phyloP scores from a whole-genome alignment of 2,888 invertebrate genomes.

The Slavum lentiscoides region DNA sequence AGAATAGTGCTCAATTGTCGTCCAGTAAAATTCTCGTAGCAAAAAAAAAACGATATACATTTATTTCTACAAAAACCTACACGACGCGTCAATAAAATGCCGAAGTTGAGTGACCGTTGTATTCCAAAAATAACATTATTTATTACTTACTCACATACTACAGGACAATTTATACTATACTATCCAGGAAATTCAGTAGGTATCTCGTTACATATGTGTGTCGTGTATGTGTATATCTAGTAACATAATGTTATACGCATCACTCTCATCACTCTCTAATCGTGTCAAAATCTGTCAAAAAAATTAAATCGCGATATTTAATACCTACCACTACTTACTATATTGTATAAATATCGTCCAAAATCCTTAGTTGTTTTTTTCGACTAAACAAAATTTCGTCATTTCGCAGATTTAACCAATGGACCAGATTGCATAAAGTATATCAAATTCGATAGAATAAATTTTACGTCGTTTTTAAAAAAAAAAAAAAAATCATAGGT shows the following conservation, averaged over 20 bases:
- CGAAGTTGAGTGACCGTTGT: not conserved
- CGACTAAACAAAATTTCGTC: not conserved
- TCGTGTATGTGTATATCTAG: no score
- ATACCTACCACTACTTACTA: not conserved
- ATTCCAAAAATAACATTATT: conserved; percentile 27
- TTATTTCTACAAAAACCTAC: not conserved
- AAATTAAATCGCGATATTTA: not conserved
- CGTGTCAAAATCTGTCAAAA: not conserved
- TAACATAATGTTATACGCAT: not conserved
- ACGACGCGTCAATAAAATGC: conserved; percentile 21
- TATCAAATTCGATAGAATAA: not conserved
- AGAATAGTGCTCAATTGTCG: not conserved
- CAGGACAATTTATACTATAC: not conserved
- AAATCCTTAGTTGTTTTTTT: not conserved
- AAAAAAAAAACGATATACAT: not conserved
- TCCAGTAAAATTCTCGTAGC: conserved; percentile 4
- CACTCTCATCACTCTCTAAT: no score
- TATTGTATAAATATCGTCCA: not conserved
- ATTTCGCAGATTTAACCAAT: not conserved
- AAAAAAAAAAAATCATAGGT: not conserved
- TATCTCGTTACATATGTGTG: not conserved
- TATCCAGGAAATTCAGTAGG: not conserved
- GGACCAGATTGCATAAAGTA: not conserved
- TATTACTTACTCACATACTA: not conserved
- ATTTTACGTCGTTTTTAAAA: not conserved